A percentile compares a stretch with the other conserved stretches of the same genome.
Conservation (phyloP, 2,797 vertebrate genomes). For the Lophius americanus region DNA sequence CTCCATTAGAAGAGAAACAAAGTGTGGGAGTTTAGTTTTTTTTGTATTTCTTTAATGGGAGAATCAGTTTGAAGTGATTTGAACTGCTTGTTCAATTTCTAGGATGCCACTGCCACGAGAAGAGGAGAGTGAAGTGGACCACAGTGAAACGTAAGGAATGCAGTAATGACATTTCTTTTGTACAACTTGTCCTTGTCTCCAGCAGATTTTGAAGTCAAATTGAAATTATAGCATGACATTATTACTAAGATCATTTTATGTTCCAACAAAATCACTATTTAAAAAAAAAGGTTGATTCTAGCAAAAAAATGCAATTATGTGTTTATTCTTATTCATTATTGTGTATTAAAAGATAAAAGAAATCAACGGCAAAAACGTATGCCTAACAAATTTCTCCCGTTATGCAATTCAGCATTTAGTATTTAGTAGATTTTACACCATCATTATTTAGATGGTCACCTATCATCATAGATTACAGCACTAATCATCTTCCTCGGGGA, state of each 20-base stretch:
- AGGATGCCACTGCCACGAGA: slow-evolving; percentile 60
- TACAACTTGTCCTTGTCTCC: not conserved
- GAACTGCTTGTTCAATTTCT: slow-evolving; percentile 26
- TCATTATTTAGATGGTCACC: too few species aligned
- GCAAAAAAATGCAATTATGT: not conserved
- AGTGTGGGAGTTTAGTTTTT: not conserved
- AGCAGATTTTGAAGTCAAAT: not conserved
- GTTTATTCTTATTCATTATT: too few species aligned
- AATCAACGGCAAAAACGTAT: too few species aligned
- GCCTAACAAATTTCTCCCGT: too few species aligned
- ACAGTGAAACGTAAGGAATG: slow-evolving; percentile 60
- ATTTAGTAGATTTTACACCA: too few species aligned
- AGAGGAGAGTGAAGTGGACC: slow-evolving; percentile 63
- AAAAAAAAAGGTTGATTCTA: not conserved
- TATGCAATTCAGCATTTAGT: too few species aligned
- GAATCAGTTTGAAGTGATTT: slow-evolving; percentile 1
- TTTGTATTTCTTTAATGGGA: not conserved
- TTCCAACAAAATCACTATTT: not conserved
- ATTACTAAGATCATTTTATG: not conserved
- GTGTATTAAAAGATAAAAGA: too few species aligned
- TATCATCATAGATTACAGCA: too few species aligned
- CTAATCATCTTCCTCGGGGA: too few species aligned
- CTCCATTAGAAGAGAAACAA: not conserved
- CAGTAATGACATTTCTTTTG: not conserved
- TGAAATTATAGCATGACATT: not conserved